Percentiles rank a stretch among this genome's conserved stretches.
phyloP scores from a whole-genome alignment of 2,888 invertebrate genomes.

The Conops quadrifasciatus region DNA sequence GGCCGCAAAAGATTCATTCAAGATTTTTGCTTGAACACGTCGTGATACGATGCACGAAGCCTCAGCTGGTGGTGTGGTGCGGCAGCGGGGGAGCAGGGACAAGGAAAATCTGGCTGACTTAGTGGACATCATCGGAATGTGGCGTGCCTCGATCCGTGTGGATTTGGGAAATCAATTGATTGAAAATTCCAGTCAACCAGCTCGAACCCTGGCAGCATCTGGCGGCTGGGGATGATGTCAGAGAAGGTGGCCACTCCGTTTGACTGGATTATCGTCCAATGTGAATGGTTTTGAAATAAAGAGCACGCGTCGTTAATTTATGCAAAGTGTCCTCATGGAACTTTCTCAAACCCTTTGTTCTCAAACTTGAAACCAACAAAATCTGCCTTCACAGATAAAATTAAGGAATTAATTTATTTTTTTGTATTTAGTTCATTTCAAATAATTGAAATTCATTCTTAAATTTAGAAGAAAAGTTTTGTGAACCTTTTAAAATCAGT shows the following conservation, averaged over 20 bases:
- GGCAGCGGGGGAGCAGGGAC: too few species aligned
- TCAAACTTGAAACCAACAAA: too few species aligned
- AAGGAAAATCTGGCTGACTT: background rate
- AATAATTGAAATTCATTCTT: too few species aligned
- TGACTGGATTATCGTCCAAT: background rate
- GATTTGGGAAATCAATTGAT: constrained; percentile 11
- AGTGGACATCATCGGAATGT: constrained; percentile 6
- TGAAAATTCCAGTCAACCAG: constrained; percentile 8
- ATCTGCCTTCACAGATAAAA: too few species aligned
- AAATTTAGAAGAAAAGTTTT: too few species aligned
- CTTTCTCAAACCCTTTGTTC: background rate
- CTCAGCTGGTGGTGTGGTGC: background rate
- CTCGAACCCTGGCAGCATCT: background rate
- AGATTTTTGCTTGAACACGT: constrained; percentile 28
- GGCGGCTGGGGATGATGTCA: background rate
- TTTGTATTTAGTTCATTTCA: too few species aligned
- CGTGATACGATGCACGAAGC: constrained; percentile 21
- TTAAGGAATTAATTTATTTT: too few species aligned
- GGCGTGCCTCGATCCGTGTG: background rate
- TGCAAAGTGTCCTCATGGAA: background rate
- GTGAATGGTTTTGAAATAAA: background rate
- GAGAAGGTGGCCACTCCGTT: background rate
- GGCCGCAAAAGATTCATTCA: constrained; percentile 20
- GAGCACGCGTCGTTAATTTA: background rate
- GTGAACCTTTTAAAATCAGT: too few species aligned